A percentile compares a stretch with the other conserved stretches of the same genome.
Conservation (phyloP, 2,888 invertebrate species). For the Synanthedon vespiformis region DNA sequence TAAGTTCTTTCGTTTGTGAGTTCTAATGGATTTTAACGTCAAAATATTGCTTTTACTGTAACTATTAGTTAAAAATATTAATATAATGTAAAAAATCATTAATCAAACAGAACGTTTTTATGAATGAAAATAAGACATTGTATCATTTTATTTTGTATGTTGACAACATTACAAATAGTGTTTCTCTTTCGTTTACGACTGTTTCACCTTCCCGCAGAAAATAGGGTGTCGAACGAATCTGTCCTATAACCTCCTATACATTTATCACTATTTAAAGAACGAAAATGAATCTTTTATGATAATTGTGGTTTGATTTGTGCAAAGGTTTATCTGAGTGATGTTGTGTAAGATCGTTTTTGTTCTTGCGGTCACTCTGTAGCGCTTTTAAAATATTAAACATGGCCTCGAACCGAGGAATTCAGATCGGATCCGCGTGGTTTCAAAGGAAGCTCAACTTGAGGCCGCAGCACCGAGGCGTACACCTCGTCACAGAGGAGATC, state of each 20-base stretch:
- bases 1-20: too few species aligned
- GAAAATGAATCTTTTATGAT: constrained; percentile 77
- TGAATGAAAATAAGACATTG: constrained; percentile 24
- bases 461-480: constrained; percentile 96
- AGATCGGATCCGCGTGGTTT: constrained; percentile 98
- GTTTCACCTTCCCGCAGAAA: constrained; percentile 71
- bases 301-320: constrained; percentile 74
- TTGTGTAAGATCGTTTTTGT: constrained; percentile 68
- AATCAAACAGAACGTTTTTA: constrained; percentile 11
- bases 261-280: constrained; percentile 67
- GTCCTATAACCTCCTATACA: constrained; percentile 68
- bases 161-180: constrained; percentile 49
- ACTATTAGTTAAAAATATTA: background rate
- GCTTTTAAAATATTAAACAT: constrained; percentile 74
- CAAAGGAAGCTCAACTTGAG: constrained; percentile 96
- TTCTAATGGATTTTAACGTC: too few species aligned
- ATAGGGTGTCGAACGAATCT: constrained; percentile 72
- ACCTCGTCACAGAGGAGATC: constrained; percentile 97
- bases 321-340: constrained; percentile 68
- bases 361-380: constrained; percentile 66
- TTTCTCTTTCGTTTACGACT: constrained; percentile 61
- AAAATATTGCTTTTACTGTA: background rate
- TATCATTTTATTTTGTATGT: constrained; percentile 23
- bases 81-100: background rate
- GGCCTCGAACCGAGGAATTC: constrained; percentile 92